A percentile compares a stretch with the other conserved stretches of the same genome.
Evolutionary conservation across 2,113 vertebrate species (phyloP).

Genomic region (Xerus inauris): DNA sequence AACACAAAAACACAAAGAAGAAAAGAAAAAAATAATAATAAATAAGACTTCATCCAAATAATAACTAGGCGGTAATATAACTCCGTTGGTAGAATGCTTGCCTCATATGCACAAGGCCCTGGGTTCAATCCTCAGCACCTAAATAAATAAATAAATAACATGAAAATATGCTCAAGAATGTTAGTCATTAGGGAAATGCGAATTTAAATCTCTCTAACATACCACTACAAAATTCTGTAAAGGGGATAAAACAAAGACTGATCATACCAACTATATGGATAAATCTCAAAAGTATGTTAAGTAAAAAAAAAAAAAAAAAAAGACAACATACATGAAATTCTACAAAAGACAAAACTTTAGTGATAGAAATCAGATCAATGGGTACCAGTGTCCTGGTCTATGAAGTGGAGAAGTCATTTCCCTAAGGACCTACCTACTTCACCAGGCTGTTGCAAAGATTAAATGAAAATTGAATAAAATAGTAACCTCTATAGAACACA

Average conservation of each 20-base stretch:
- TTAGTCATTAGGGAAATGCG: neutral
- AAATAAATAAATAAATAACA: neutral
- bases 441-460: neutral
- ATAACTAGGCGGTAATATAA: no score
- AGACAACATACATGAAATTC: neutral
- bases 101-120: no score
- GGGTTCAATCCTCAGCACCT: no score
- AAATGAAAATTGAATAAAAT: neutral
- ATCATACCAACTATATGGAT: neutral
- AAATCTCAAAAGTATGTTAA: neutral
- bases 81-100: no score
- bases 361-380: neutral
- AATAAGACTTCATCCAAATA: neutral
- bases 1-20: slow-evolving; percentile 16
- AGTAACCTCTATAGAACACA: neutral
- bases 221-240: neutral
- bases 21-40: neutral
- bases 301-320: neutral
- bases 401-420: neutral
- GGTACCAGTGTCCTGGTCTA: neutral
- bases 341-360: neutral
- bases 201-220: neutral
- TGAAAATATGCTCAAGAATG: neutral
- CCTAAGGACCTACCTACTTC: neutral
- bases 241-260: neutral